Conservation (phyloP, 2,888 invertebrate genomes). For the Cenopis cana region DNA sequence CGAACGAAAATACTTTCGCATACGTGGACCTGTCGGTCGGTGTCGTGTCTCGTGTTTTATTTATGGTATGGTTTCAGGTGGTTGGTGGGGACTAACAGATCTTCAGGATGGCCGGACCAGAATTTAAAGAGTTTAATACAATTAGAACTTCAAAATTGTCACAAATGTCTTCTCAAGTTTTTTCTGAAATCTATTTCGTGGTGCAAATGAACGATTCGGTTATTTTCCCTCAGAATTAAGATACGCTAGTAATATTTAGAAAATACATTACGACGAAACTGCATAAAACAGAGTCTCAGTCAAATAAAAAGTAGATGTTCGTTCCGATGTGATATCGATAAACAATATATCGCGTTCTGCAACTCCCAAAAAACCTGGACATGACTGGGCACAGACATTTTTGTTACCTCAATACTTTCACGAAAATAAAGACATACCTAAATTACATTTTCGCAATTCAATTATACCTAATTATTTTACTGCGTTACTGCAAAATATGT, state of each 20-base stretch:
- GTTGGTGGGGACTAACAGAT: not conserved
- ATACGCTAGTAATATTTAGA: too few relatives aligned
- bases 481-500: not conserved
- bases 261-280: too few relatives aligned
- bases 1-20: constrained; percentile 47
- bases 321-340: not conserved
- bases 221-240: not conserved
- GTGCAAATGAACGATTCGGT: not conserved
- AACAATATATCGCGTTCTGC: not conserved
- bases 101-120: not conserved
- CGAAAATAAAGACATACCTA: not conserved
- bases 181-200: not conserved
- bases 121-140: not conserved
- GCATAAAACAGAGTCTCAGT: too few relatives aligned
- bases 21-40: constrained; percentile 33
- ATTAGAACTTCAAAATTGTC: too few relatives aligned
- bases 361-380: not conserved
- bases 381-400: not conserved
- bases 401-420: not conserved
- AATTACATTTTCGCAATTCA: not conserved
- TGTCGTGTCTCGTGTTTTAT: constrained; percentile 9
- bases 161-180: not conserved
- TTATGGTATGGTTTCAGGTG: not conserved
- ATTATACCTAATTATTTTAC: not conserved
- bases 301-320: too few relatives aligned